Conservation (phyloP, 2,113 vertebrate species). For the Salvelinus sp. region DNA sequence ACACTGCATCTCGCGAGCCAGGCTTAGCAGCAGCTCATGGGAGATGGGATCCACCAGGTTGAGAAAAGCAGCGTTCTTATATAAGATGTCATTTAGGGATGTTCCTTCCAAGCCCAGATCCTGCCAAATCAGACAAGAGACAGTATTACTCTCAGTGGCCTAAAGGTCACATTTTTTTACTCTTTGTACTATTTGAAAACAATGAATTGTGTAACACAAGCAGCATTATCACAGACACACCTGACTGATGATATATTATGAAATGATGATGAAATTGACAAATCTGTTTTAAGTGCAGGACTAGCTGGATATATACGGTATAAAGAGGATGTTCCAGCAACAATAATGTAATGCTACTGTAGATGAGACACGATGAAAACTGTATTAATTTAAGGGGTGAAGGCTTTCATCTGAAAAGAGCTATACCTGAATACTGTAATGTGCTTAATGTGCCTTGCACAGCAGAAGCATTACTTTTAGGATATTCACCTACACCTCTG, state of each 20-base stretch:
- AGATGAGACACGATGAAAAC: not conserved
- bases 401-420: constrained; percentile 34
- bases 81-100: constrained; percentile 88
- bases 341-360: not conserved
- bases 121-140: constrained; percentile 60
- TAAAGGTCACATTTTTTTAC: not conserved
- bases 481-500: constrained; percentile 20
- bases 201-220: not conserved
- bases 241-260: too few species aligned
- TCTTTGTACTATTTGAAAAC: not conserved
- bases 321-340: not conserved
- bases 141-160: not conserved
- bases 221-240: not conserved
- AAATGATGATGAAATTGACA: too few species aligned
- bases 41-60: constrained; percentile 94
- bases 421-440: constrained; percentile 1
- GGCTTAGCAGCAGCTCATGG: constrained; percentile 85
- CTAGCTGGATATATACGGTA: not conserved
- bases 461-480: constrained; percentile 1
- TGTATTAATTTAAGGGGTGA: constrained; percentile 16
- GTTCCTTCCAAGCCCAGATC: constrained; percentile 87
- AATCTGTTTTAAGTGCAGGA: not conserved
- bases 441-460: constrained; percentile 26
- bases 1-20: constrained; percentile 88
- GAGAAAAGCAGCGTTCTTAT: constrained; percentile 87